Conservation (phyloP, 1,140 invertebrate genomes). For the Phymastichus coffea region DNA sequence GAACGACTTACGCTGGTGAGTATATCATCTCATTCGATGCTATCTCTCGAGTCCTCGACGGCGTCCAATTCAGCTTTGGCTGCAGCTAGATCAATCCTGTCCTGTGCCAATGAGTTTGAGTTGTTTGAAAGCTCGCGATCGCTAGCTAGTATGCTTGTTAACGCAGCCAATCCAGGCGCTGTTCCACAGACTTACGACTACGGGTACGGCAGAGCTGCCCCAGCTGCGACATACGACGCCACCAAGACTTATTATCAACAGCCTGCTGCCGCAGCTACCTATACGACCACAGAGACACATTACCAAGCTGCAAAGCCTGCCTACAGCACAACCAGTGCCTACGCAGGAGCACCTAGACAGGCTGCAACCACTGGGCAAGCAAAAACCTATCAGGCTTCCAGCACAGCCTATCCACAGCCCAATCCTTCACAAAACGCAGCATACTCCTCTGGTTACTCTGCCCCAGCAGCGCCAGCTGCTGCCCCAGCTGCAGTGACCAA, state of each 20-base stretch:
- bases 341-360: conserved; percentile 62
- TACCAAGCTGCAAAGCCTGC: conserved; percentile 60
- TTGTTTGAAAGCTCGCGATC: too few relatives aligned
- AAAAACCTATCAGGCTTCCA: conserved; percentile 54
- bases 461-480: conserved; percentile 63
- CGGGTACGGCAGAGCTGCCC: conserved; percentile 66
- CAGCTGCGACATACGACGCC: conserved; percentile 64
- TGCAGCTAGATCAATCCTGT: too few relatives aligned
- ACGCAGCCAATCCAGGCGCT: conserved; percentile 62
- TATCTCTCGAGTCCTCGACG: too few relatives aligned
- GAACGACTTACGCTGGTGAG: conserved; percentile 64
- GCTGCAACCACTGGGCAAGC: conserved; percentile 61
- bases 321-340: conserved; percentile 66
- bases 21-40: conserved; percentile 1
- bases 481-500: conserved; percentile 55
- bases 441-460: conserved; percentile 55
- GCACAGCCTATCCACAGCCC: conserved; percentile 53
- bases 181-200: conserved; percentile 68
- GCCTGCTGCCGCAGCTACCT: conserved; percentile 67
- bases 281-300: conserved; percentile 70
- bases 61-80: too few relatives aligned
- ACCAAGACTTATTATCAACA: conserved; percentile 70
- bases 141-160: too few relatives aligned
- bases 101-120: too few relatives aligned
- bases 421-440: conserved; percentile 53